phyloP scores from a whole-genome alignment of 2,113 vertebrate species.

The Silurus asotus region DNA sequence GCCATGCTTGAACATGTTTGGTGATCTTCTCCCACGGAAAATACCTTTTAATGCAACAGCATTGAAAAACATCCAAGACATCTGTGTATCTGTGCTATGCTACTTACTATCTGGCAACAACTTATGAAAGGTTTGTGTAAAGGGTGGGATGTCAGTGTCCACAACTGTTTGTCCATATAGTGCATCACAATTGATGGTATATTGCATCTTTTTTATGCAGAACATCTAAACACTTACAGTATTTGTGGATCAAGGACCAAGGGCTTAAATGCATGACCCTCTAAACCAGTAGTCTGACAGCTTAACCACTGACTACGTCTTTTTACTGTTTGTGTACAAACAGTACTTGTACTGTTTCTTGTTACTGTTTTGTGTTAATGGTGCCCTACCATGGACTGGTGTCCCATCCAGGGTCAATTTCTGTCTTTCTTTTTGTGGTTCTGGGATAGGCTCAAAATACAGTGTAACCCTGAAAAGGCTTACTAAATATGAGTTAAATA shows the following conservation, averaged over 20 bases:
- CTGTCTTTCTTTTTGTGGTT: background rate
- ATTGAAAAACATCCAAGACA: background rate
- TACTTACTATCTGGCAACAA: background rate
- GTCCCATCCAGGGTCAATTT: background rate
- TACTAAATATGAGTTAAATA: background rate
- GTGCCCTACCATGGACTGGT: background rate
- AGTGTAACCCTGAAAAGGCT: background rate
- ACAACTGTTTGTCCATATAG: background rate
- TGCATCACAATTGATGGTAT: background rate
- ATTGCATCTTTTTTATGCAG: background rate
- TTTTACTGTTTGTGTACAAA: background rate
- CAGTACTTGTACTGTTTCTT: no score
- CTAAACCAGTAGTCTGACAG: background rate
- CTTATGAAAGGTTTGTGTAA: background rate
- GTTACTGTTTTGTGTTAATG: background rate
- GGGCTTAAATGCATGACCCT: background rate
- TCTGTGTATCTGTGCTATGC: background rate
- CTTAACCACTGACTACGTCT: background rate
- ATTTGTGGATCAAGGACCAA: background rate
- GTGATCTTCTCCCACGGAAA: background rate
- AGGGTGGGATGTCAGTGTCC: background rate
- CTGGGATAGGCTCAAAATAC: background rate
- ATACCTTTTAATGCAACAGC: background rate
- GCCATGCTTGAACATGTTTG: background rate
- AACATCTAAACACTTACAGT: background rate